A percentile compares a stretch with the other conserved stretches of the same genome.
Evolutionary conservation across 2,113 vertebrate genomes (phyloP).

Genomic region (Abramis brama): DNA sequence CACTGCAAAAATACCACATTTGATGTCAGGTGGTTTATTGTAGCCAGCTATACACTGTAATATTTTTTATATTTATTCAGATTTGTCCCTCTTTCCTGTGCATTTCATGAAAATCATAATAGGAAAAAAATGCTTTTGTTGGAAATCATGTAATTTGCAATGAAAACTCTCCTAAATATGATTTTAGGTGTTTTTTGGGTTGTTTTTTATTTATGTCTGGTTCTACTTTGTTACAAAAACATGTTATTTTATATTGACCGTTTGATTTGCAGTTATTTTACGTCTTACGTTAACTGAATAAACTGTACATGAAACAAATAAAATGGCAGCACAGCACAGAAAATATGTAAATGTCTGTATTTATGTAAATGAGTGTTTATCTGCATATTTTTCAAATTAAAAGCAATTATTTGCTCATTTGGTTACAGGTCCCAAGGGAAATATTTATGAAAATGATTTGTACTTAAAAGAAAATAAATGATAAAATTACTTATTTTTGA

Average conservation of each 20-base stretch:
- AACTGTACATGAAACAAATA: slow-evolving; percentile 24
- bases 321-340: slow-evolving; percentile 45
- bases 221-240: slow-evolving; percentile 4
- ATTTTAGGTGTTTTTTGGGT: slow-evolving; percentile 34
- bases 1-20: slow-evolving; percentile 81
- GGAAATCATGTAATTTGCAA: not conserved
- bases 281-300: slow-evolving; percentile 35
- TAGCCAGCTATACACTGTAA: slow-evolving; percentile 77
- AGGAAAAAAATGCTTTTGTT: not conserved
- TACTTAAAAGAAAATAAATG: slow-evolving; percentile 88
- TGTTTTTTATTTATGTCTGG: slow-evolving; percentile 43
- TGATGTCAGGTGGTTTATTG: slow-evolving; percentile 61
- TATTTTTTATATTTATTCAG: slow-evolving; percentile 70
- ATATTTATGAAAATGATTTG: slow-evolving; percentile 95
- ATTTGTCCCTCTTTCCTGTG: slow-evolving; percentile 72
- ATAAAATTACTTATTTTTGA: slow-evolving; percentile 48
- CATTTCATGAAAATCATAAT: slow-evolving; percentile 9
- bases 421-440: slow-evolving; percentile 92
- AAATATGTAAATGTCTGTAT: slow-evolving; percentile 46
- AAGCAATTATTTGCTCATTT: slow-evolving; percentile 92
- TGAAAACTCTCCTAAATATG: slow-evolving; percentile 12
- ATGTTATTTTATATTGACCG: not conserved
- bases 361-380: slow-evolving; percentile 50
- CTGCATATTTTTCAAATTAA: slow-evolving; percentile 87
- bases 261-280: slow-evolving; percentile 5